Evolutionary conservation across 1,140 invertebrate species (phyloP).

Genomic region (Drosophila funebris): DNA sequence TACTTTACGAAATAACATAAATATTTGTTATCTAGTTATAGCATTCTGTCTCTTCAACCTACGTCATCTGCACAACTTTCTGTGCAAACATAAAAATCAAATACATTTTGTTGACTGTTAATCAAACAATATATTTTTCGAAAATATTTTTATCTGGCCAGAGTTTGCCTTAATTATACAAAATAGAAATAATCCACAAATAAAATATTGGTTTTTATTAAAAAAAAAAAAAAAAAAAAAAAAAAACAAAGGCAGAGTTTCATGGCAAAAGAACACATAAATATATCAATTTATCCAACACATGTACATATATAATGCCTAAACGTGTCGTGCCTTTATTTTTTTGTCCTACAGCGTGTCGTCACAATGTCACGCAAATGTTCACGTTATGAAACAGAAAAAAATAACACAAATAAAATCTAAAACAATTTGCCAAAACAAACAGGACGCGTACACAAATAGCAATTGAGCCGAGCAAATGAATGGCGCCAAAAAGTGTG

Average conservation of each 20-base stretch:
- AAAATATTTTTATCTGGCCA: not conserved
- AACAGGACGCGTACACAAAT: not conserved
- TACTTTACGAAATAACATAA: not conserved
- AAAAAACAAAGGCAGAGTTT: too few relatives aligned
- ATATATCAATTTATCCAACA: slow-evolving; percentile 56
- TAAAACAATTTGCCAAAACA: slow-evolving; percentile 19
- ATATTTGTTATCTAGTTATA: slow-evolving; percentile 9
- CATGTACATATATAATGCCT: slow-evolving; percentile 39
- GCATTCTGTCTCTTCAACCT: not conserved
- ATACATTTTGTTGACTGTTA: not conserved
- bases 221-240: not conserved
- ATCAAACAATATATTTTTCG: not conserved
- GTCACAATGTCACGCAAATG: slow-evolving; percentile 17
- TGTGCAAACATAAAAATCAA: slow-evolving; percentile 9
- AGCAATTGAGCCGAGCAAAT: not conserved
- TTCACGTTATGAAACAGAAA: not conserved
- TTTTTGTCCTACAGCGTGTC: not conserved
- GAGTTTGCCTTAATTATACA: not conserved
- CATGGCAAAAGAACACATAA: too few relatives aligned
- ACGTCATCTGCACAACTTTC: not conserved
- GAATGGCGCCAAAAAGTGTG: slow-evolving; percentile 31
- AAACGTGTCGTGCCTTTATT: slow-evolving; percentile 37
- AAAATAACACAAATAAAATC: not conserved
- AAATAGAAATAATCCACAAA: not conserved
- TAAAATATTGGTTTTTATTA: slow-evolving; percentile 3